phyloP scores from a whole-genome alignment of 2,888 invertebrate species.

The Ariolimax columbianus region DNA sequence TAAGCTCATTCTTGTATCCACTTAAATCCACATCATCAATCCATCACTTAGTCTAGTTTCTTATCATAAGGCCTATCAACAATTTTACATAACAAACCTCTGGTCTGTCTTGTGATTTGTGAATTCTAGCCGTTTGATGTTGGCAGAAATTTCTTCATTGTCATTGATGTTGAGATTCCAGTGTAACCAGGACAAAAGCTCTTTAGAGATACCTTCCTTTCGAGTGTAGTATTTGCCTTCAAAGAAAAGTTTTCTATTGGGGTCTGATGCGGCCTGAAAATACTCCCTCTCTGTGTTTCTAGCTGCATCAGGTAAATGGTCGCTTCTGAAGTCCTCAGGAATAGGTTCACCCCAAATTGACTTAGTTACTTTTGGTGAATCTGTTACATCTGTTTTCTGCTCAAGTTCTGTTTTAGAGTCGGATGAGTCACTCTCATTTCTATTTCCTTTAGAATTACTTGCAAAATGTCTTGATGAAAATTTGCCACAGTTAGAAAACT shows the following conservation, averaged over 20 bases:
- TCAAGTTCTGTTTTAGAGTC: not conserved
- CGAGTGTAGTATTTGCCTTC: slow-evolving; percentile 39
- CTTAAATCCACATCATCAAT: too few relatives aligned
- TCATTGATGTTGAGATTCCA: slow-evolving; percentile 51
- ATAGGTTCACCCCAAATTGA: slow-evolving; percentile 9
- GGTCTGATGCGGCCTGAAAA: slow-evolving; percentile 21
- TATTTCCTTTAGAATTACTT: not conserved
- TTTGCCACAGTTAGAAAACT: not conserved
- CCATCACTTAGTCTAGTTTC: too few relatives aligned
- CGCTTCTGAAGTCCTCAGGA: slow-evolving; percentile 9
- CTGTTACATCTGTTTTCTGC: not conserved
- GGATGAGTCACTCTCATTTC: not conserved
- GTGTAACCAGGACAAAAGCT: slow-evolving; percentile 47
- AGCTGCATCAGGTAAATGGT: slow-evolving; percentile 42
- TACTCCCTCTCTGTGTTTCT: slow-evolving; percentile 49
- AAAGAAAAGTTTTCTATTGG: slow-evolving; percentile 15
- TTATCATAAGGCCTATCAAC: too few relatives aligned
- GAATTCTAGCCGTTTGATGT: not conserved
- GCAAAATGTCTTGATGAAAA: not conserved
- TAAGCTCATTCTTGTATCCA: too few relatives aligned
- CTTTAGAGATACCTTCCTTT: slow-evolving; percentile 52
- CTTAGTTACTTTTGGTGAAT: not conserved
- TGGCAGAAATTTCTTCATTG: not conserved
- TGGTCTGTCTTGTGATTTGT: slow-evolving; percentile 44
- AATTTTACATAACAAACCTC: slow-evolving; percentile 40